Percentiles rank a stretch among this genome's conserved stretches.
These are phyloP conservation scores for Lithobius niger DNA, from an alignment of 1,140 invertebrate genomes.

Conservation along the genomic window DNA sequence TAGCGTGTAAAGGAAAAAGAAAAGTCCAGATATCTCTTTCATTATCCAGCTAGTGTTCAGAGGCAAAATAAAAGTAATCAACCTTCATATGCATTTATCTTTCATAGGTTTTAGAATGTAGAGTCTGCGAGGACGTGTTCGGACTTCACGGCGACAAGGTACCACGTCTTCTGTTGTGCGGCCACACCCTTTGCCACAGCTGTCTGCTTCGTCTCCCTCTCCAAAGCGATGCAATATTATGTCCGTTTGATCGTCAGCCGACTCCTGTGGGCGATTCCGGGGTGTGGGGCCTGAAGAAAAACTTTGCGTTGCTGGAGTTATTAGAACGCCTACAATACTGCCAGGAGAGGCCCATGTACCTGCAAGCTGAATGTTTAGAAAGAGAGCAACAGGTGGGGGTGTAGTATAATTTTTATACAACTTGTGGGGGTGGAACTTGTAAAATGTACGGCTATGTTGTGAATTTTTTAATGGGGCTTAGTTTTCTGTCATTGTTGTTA, in stretches of 20 bases:
- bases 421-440: too few relatives aligned
- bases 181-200: conserved; percentile 47
- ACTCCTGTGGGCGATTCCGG: conserved; percentile 41
- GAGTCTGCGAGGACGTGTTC: conserved; percentile 48
- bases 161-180: conserved; percentile 44
- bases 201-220: conserved; percentile 40
- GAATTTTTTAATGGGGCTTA: too few relatives aligned
- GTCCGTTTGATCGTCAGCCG: conserved; percentile 48
- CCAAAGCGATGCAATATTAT: conserved; percentile 36
- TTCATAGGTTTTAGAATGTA: conserved; percentile 40
- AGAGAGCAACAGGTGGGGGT: conserved; percentile 37
- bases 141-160: conserved; percentile 45
- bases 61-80: too few relatives aligned
- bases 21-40: background rate
- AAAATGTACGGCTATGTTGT: too few relatives aligned
- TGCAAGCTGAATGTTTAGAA: conserved; percentile 33
- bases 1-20: background rate
- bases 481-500: too few relatives aligned
- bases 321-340: conserved; percentile 40
- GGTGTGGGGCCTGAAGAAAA: conserved; percentile 47
- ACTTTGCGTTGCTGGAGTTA: conserved; percentile 46
- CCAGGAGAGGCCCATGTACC: conserved; percentile 21
- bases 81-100: too few relatives aligned
- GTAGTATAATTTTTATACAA: too few relatives aligned
- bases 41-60: too few relatives aligned